A percentile compares a stretch with the other conserved stretches of the same genome.
Conservation (phyloP, 2,888 invertebrate species). For the Netelia inedita region DNA sequence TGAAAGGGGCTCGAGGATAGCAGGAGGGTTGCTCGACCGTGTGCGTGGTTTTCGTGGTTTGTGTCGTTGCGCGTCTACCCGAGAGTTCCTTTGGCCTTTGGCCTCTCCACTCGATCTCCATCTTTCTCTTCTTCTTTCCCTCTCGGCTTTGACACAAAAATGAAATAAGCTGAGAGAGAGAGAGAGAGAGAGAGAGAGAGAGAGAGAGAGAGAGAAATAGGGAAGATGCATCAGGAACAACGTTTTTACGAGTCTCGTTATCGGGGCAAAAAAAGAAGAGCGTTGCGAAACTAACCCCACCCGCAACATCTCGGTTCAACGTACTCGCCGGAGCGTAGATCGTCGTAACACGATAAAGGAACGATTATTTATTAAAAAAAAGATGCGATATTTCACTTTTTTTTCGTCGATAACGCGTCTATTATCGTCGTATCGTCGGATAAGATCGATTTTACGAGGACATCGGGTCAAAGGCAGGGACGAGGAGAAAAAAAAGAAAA, state of each 20-base stretch:
- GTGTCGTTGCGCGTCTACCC: neutral
- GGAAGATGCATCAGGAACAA: neutral
- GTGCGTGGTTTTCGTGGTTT: constrained; percentile 62
- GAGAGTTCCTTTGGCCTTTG: constrained; percentile 26
- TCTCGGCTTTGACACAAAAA: constrained; percentile 41
- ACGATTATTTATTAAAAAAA: constrained; percentile 19
- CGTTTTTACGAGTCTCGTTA: constrained; percentile 74
- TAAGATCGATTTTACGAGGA: neutral
- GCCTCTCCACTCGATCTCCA: neutral
- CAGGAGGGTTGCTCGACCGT: constrained; percentile 25
- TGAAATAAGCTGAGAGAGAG: constrained; percentile 44
- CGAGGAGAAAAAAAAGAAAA: neutral
- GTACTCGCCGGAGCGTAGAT: neutral
- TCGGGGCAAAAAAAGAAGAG: constrained; percentile 29
- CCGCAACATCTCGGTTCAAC: constrained; percentile 4
- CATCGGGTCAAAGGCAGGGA: constrained; percentile 4
- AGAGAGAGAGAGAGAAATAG: constrained; percentile 19
- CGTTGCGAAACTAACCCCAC: constrained; percentile 21
- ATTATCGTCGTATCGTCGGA: constrained; percentile 3
- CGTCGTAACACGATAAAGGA: constrained; percentile 1
- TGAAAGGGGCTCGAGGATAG: constrained; percentile 1
- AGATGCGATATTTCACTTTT: constrained; percentile 25
- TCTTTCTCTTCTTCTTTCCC: neutral
- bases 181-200: constrained; percentile 64
- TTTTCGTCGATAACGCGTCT: constrained; percentile 1